Conservation (phyloP, 2,113 vertebrate genomes). For the Anolis carolinensis region DNA sequence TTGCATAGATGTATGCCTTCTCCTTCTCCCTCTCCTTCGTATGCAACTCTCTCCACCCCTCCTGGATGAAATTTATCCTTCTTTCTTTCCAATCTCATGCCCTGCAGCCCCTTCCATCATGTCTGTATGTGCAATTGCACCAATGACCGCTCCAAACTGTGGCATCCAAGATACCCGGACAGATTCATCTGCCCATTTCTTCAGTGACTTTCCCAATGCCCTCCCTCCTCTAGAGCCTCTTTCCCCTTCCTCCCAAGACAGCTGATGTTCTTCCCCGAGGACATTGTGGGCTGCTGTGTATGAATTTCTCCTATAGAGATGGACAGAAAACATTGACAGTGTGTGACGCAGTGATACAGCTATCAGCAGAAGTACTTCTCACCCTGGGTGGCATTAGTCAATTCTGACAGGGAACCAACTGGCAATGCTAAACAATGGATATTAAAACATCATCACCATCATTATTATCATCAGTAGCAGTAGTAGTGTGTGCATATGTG, state of each 20-base stretch:
- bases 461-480: too few species aligned
- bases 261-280: slow-evolving; percentile 53
- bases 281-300: slow-evolving; percentile 57
- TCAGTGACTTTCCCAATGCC: slow-evolving; percentile 46
- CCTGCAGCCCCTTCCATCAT: slow-evolving; percentile 14
- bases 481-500: background rate
- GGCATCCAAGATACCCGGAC: background rate
- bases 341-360: slow-evolving; percentile 63
- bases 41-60: background rate
- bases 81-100: background rate
- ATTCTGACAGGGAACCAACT: slow-evolving; percentile 70
- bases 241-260: slow-evolving; percentile 55
- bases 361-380: slow-evolving; percentile 70
- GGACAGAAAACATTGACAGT: slow-evolving; percentile 67
- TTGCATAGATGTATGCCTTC: background rate
- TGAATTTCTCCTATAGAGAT: slow-evolving; percentile 66
- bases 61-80: background rate
- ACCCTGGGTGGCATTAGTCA: slow-evolving; percentile 70
- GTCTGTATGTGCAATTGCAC: background rate
- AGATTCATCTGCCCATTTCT: slow-evolving; percentile 49
- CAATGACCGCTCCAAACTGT: background rate
- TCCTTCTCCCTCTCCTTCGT: slow-evolving; percentile 8
- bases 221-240: background rate
- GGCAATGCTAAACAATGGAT: slow-evolving; percentile 67
- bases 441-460: slow-evolving; percentile 64